Conservation (phyloP, 2,888 invertebrate species). For the Leucophenga maculata region DNA sequence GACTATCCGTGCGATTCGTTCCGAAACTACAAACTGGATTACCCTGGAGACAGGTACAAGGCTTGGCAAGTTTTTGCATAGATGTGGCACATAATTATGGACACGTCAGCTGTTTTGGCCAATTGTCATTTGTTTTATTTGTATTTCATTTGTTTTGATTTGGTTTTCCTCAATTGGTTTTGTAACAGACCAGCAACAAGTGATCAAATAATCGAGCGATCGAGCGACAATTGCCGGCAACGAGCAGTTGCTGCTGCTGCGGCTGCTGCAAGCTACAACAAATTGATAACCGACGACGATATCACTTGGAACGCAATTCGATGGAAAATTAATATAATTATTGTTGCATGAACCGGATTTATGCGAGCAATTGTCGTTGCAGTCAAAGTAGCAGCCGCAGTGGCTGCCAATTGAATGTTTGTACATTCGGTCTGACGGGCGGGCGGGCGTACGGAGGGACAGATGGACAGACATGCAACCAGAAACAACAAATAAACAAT, state of each 20-base stretch:
- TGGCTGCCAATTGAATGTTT: conserved; percentile 2
- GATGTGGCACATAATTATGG: conserved; percentile 54
- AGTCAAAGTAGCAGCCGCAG: not conserved
- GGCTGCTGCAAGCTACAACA: not conserved
- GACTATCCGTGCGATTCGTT: conserved; percentile 14
- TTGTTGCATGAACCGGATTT: conserved; percentile 65
- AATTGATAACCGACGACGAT: conserved; percentile 36
- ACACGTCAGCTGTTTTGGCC: conserved; percentile 59
- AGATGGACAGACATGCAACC: conserved; percentile 23
- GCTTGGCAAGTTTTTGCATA: not conserved
- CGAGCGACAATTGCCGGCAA: conserved; percentile 29
- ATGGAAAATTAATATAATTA: conserved; percentile 66
- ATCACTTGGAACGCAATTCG: conserved; percentile 58
- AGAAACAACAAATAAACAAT: conserved; percentile 57
- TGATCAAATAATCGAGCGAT: conserved; percentile 18
- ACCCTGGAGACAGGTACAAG: no score
- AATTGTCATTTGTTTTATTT: conserved; percentile 23
- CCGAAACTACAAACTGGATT: no score
- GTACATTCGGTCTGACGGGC: not conserved
- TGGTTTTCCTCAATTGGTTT: conserved; percentile 61
- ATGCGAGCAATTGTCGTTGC: conserved; percentile 49
- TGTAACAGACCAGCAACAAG: conserved; percentile 29
- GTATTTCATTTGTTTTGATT: conserved; percentile 40
- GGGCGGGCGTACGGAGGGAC: not conserved
- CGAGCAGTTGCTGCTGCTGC: not conserved